Evolutionary conservation across 2,888 invertebrate genomes (phyloP).

Genomic region (Lasioglossum figueresi): DNA sequence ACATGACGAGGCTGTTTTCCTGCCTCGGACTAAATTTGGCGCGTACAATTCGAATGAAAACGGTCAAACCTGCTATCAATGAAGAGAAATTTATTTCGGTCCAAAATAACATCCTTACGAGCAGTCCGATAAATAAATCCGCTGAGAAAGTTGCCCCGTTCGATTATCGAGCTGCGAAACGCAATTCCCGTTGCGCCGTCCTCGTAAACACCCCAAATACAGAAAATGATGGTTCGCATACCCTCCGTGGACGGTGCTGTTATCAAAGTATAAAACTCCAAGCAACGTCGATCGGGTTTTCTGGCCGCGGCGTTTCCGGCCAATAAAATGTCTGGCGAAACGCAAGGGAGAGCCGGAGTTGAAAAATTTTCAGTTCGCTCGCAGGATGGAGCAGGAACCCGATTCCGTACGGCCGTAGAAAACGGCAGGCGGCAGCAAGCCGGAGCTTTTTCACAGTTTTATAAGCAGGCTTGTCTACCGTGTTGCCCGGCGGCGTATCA

Average conservation of each 20-base stretch:
- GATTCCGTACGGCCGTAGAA: not conserved
- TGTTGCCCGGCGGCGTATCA: conserved; percentile 69
- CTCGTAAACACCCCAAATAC: conserved; percentile 1
- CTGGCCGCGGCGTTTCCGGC: not conserved
- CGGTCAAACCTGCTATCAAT: not conserved
- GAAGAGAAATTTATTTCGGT: not conserved
- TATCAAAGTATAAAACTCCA: not conserved
- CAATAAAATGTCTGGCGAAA: conserved; percentile 1
- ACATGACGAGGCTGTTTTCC: not conserved
- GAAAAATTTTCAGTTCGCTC: not conserved
- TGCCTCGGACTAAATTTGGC: not conserved
- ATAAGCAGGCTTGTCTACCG: conserved; percentile 43
- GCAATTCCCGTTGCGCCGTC: not conserved
- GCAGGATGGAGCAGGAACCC: not conserved
- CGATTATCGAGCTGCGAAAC: not conserved
- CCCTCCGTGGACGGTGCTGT: not conserved
- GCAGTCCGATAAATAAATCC: not conserved
- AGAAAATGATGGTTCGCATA: not conserved
- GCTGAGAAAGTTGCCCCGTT: not conserved
- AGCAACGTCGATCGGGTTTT: not conserved
- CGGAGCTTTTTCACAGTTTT: conserved; percentile 29
- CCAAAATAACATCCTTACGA: not conserved
- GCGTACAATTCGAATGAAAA: not conserved
- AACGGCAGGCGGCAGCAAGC: conserved; percentile 7
- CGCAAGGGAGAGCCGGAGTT: not conserved